Evolutionary conservation across 1,140 invertebrate genomes (phyloP), one percentile per base, ranked within the genome.

Genomic region (Mamestra configurata): DNA sequence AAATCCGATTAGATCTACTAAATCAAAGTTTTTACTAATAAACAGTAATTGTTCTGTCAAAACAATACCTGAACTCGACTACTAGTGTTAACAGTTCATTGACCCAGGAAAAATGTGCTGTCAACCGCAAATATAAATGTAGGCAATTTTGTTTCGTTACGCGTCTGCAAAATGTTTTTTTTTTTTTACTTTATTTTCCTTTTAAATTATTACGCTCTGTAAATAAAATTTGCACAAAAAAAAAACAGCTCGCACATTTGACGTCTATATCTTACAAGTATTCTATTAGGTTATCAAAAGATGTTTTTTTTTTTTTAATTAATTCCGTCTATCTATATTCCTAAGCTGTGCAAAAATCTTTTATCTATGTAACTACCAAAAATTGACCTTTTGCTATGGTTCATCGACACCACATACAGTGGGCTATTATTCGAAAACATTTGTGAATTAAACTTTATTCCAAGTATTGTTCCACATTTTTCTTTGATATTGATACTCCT

Each of bases 81-180:
- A 35, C 71, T 13, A 20, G 35, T 76, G 73, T 76, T 76, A 76
- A 76, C 46, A 68, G 77, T 81, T 85, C 86, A 81, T 46, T 84
- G 85, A 86, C 88, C 87, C 88, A 81, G 88, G 87, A 88, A 88
- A 88, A 89, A 83, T 84, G 80, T 82, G 79, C 80, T 81, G 85
- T 81, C 82, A 85, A 85, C 82, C 71, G 75, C 66, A 59, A 76
- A 77, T 57, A 68, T 11, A 46, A 66, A 79, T 79, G 73, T 76
- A 61, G 72, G 72, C 72, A 75, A 75, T 57, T 57, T 57, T 57
- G 22, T 57, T 24, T 13, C 18, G 18, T 53, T 24, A 27, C 22
- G 53, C 11, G 11, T 57, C 53, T 57, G 22, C 20, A 0, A 27
- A 24, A 4, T 55, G 1, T 24, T 55, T 24, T 24, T 55, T 24